Evolutionary conservation across 1,140 invertebrate species (phyloP).

Genomic region (Ostrea edulis): DNA sequence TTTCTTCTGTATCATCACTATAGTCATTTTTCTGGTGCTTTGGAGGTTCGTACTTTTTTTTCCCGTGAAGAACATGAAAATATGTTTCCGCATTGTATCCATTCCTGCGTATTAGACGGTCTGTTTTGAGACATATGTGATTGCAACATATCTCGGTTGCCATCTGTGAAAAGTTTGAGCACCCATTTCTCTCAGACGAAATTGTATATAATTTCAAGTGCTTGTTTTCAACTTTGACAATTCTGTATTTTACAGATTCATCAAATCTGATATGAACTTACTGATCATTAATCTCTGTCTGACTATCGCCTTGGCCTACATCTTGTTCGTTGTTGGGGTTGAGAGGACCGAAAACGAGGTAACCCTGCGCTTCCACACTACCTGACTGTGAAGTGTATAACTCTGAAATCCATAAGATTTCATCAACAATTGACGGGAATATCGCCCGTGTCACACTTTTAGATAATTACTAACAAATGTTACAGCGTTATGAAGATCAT

Average conservation of each 20-base stretch:
- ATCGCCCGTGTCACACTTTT: not conserved
- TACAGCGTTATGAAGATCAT: not conserved
- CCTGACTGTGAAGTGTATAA: not conserved
- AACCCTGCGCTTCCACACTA: not conserved
- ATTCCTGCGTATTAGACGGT: not conserved
- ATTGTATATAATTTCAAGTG: not conserved
- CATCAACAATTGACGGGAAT: not conserved
- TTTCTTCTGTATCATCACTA: slow-evolving; percentile 15
- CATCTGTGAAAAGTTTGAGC: slow-evolving; percentile 18
- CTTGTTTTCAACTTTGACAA: not conserved
- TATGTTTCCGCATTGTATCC: not conserved
- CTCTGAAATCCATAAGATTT: not conserved
- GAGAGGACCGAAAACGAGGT: slow-evolving; percentile 45
- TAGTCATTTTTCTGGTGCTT: slow-evolving; percentile 37
- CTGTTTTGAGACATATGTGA: not conserved
- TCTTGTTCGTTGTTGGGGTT: slow-evolving; percentile 37
- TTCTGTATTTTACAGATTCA: slow-evolving; percentile 30
- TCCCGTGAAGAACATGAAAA: slow-evolving; percentile 2
- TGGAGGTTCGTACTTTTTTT: slow-evolving; percentile 39
- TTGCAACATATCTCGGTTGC: not conserved
- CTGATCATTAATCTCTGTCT: slow-evolving; percentile 39
- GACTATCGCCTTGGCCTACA: slow-evolving; percentile 30
- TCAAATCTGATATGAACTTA: slow-evolving; percentile 23
- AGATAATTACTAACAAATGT: not conserved
- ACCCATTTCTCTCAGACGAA: not conserved